phyloP scores from a whole-genome alignment of 37 sponge, comb jelly and placozoan species.

The Oopsacas minuta region DNA sequence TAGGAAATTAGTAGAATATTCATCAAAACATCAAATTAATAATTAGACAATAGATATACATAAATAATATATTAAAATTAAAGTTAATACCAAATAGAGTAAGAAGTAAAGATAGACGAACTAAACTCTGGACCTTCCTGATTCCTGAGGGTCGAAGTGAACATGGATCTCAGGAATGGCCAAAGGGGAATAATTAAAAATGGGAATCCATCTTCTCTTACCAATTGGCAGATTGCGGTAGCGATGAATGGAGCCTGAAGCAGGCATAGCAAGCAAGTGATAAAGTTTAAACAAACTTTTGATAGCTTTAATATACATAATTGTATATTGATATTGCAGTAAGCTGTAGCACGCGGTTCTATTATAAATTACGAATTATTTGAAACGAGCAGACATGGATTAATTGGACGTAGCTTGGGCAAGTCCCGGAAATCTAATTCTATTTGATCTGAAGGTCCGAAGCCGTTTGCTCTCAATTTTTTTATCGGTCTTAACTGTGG shows the following conservation, averaged over 20 bases:
- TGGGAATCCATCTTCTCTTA: background rate
- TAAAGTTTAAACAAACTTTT: background rate
- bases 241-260: background rate
- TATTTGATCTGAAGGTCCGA: background rate
- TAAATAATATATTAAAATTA: slow-evolving; percentile 15
- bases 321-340: too few species aligned
- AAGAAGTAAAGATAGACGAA: background rate
- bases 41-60: slow-evolving; percentile 18
- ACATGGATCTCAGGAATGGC: background rate
- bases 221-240: background rate
- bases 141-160: background rate
- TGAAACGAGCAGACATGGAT: background rate
- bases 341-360: background rate
- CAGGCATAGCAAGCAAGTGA: background rate
- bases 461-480: background rate
- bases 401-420: background rate
- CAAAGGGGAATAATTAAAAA: background rate
- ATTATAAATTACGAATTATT: background rate
- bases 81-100: slow-evolving; percentile 16
- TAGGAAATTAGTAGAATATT: background rate
- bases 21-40: slow-evolving; percentile 19
- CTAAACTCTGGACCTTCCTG: background rate
- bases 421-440: background rate
- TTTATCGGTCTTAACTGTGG: background rate
- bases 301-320: background rate